phyloP scores from a whole-genome alignment of 1,140 invertebrate species.

The Drosophila guanche region DNA sequence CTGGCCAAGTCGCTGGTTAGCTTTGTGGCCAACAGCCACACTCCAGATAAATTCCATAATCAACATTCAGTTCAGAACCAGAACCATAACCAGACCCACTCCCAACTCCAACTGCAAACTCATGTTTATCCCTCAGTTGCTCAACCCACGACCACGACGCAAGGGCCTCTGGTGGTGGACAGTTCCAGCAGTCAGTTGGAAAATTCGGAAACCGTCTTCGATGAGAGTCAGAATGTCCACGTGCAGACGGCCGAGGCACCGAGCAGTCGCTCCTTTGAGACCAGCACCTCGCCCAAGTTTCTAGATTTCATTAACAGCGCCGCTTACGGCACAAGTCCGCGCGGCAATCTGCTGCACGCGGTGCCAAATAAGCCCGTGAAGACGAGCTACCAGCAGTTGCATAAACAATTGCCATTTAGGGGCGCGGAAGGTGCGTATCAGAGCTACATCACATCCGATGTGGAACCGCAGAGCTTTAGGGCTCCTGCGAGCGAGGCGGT shows the following conservation, averaged over 20 bases:
- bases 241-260: conserved; percentile 59
- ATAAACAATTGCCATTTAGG: conserved; percentile 21
- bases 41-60: conserved; percentile 1
- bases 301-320: conserved; percentile 68
- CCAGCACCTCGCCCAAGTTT: conserved; percentile 56
- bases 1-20: conserved; percentile 51
- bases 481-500: conserved; percentile 14
- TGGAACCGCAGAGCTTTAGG: conserved; percentile 75
- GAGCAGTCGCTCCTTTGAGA: conserved; percentile 46
- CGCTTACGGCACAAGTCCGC: conserved; percentile 54
- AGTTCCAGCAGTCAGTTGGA: conserved; percentile 38
- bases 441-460: conserved; percentile 71
- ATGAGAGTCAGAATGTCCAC: conserved; percentile 66
- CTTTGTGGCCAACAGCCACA: conserved; percentile 43
- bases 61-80: conserved; percentile 9
- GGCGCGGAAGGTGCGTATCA: conserved; percentile 18
- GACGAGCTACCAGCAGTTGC: neutral
- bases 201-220: conserved; percentile 58
- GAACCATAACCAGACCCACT: conserved; percentile 5
- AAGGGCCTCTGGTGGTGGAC: conserved; percentile 40
- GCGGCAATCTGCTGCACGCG: conserved; percentile 47
- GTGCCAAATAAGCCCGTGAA: conserved; percentile 17
- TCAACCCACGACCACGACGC: conserved; percentile 14
- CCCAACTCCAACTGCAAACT: neutral
- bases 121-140: neutral